These are phyloP conservation scores for Mustela erminea DNA, from an alignment of 2,797 vertebrate species.

Conservation along the genomic window DNA sequence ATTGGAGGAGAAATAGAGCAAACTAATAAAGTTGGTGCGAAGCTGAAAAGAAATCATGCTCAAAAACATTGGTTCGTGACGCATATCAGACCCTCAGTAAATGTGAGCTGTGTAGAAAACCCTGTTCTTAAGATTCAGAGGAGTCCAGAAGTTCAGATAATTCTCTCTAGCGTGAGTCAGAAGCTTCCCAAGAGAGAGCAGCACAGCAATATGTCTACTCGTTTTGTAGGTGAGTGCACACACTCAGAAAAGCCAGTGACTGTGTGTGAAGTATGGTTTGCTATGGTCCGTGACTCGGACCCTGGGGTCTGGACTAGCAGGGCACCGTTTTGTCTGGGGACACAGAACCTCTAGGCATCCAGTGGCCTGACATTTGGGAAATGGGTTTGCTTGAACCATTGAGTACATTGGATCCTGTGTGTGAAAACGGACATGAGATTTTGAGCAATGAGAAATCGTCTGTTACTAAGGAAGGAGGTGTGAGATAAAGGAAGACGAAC, in stretches of 20 bases:
- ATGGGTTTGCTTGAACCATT: not conserved
- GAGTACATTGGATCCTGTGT: not conserved
- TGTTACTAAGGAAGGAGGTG: not conserved
- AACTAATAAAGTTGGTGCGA: not conserved
- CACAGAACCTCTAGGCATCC: not conserved
- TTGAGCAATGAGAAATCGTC: conserved; percentile 5
- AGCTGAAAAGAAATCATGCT: not conserved
- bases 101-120: not conserved
- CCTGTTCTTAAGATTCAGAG: not conserved
- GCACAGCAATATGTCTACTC: not conserved
- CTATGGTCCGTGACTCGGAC: not conserved
- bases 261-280: not conserved
- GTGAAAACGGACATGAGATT: not conserved
- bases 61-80: not conserved
- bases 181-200: not conserved
- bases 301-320: not conserved
- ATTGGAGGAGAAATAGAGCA: not conserved
- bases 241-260: not conserved
- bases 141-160: not conserved
- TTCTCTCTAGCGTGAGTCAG: not conserved
- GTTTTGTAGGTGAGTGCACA: not conserved
- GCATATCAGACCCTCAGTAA: not conserved
- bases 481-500: conserved; percentile 1
- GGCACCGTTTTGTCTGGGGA: not conserved
- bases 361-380: not conserved